Evolutionary conservation across 2,797 vertebrate genomes (phyloP).

Genomic region (Urocyon cinereoargenteus): DNA sequence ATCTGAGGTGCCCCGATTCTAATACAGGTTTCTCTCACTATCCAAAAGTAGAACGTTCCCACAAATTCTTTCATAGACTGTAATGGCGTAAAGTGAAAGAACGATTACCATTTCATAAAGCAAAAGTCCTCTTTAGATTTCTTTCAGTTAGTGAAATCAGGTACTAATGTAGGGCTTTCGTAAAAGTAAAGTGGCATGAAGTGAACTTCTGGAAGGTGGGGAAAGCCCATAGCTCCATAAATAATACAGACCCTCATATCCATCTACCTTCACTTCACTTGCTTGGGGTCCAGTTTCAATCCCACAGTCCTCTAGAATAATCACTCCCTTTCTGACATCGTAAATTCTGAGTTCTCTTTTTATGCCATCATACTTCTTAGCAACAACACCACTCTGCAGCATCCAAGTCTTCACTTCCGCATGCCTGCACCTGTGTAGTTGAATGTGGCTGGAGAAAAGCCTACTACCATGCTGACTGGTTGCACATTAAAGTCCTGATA

Average conservation of each 20-base stretch:
- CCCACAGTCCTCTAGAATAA: background rate
- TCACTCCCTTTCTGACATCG: background rate
- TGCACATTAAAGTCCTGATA: background rate
- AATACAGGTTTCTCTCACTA: background rate
- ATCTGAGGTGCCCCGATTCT: background rate
- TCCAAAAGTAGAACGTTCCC: background rate
- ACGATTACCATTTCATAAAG: background rate
- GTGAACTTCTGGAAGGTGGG: background rate
- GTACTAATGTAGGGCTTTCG: background rate
- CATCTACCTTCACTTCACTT: background rate
- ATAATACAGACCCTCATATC: background rate
- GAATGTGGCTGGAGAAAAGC: background rate
- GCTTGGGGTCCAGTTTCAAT: background rate
- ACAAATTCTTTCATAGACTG: background rate
- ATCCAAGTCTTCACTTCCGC: background rate
- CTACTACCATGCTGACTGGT: background rate
- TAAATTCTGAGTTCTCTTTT: background rate
- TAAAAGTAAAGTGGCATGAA: background rate
- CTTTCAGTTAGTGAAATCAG: background rate
- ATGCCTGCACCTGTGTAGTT: background rate
- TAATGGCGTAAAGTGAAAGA: background rate
- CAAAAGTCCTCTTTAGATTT: background rate
- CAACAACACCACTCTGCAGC: background rate
- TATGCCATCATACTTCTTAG: background rate
- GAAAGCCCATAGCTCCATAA: background rate